phyloP scores from a whole-genome alignment of 2,113 vertebrate species.

The Solenodon paradoxus region DNA sequence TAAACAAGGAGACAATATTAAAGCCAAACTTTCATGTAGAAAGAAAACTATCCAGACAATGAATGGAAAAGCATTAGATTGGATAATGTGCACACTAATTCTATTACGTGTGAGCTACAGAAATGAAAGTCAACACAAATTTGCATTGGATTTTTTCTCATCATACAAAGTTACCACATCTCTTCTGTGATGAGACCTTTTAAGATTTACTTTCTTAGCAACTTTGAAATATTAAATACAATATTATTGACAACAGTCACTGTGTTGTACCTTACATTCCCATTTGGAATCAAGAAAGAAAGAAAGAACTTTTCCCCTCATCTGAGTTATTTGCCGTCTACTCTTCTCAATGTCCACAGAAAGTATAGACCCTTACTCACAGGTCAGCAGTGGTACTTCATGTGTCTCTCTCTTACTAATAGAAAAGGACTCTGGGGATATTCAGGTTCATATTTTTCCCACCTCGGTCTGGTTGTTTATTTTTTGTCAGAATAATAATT shows the following conservation, averaged over 20 bases:
- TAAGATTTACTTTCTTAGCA: background rate
- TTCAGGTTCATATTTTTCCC: background rate
- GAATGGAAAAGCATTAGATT: background rate
- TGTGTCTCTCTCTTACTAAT: background rate
- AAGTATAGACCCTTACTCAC: background rate
- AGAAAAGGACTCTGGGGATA: background rate
- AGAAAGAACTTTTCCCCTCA: background rate
- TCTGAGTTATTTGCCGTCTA: background rate
- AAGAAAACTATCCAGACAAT: background rate
- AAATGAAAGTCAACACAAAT: background rate
- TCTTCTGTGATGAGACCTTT: background rate
- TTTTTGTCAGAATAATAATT: background rate
- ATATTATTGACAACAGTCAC: background rate
- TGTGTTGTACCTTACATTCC: background rate
- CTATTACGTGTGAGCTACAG: background rate
- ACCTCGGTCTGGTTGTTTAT: background rate
- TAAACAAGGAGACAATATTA: background rate
- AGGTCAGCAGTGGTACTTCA: background rate
- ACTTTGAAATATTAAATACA: background rate
- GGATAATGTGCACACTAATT: background rate
- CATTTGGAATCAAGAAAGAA: background rate
- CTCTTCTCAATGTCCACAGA: background rate
- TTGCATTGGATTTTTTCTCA: background rate
- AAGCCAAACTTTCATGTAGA: background rate
- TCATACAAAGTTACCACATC: background rate